Conservation (phyloP, 2,888 invertebrate species). For the Drosophila sordidula region DNA sequence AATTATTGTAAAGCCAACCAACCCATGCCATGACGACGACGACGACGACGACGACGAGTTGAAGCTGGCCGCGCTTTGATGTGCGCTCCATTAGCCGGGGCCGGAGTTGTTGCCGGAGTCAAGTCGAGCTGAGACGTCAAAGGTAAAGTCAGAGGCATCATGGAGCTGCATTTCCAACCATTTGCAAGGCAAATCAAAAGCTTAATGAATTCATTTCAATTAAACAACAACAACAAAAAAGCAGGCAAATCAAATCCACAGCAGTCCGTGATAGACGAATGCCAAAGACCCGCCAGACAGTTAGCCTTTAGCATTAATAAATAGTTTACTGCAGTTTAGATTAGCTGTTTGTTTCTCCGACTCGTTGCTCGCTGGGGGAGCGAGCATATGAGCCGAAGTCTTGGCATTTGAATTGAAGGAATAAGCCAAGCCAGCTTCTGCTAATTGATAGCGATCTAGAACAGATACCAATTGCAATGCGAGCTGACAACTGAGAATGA, state of each 20-base stretch:
- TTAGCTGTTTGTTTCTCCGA: conserved; percentile 8
- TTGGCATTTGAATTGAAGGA: conserved; percentile 69
- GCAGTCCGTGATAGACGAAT: conserved; percentile 61
- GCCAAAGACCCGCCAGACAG: conserved; percentile 56
- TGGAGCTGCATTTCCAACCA: conserved; percentile 50
- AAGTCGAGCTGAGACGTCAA: conserved; percentile 55
- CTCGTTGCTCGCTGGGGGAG: conserved; percentile 49
- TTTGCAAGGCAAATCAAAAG: conserved; percentile 79
- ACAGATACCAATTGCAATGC: conserved; percentile 26
- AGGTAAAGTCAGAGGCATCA: conserved; percentile 58
- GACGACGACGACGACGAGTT: conserved; percentile 15
- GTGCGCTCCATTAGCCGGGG: conserved; percentile 46
- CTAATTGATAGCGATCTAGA: conserved; percentile 71
- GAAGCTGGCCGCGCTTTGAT: conserved; percentile 55
- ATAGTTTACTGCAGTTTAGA: conserved; percentile 60
- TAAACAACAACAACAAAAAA: conserved; percentile 54
- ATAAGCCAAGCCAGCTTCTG: conserved; percentile 44
- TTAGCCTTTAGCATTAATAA: conserved; percentile 72
- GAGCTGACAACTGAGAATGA: conserved; percentile 53
- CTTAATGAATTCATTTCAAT: conserved; percentile 81
- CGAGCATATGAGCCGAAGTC: conserved; percentile 38
- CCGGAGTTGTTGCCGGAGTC: conserved; percentile 10
- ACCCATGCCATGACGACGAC: conserved; percentile 28
- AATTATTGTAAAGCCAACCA: conserved; percentile 68
- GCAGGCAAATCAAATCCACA: conserved; percentile 31